Base-by-base conservation (phyloP, 1,140 invertebrate species). In the Drosophila punjabiensis region DNA sequence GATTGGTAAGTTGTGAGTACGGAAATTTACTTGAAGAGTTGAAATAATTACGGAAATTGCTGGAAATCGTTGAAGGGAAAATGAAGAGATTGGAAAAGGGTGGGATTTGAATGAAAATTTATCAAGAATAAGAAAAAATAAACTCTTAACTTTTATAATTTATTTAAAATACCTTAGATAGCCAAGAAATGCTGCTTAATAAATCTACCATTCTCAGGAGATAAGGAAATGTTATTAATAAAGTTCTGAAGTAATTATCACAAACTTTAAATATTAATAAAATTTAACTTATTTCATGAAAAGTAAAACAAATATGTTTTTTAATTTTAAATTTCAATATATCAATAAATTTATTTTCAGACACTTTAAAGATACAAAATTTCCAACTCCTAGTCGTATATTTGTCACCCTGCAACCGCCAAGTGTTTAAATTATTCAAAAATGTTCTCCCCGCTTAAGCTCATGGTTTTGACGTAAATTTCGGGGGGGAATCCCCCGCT, bases 401-500 rank as follows among this genome's bases (percentile, higher is more conserved):
- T 68, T 68, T 68, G 45, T 50, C 66, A 65, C 33, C 66, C 24
- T n/a, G 2, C 10, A 65, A 14, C 66, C 61, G 14, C 28, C 33
- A 47, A 71, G 68, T 37, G 65, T 37, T 48, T 45, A 53, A 75
- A 74, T 62, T 53, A 75, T 74, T 74, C 71, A 45, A 45, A 74
- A 62, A 62, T 53, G 6, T 24, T 30, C 30, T 4, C 13, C 8
- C n/a, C 39, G 9, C 10, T 6, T 16, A 7, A 73, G 33, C 35
- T 33, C 35, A 14, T 63, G 68, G 45, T 48, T 56, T 70, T 84
- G 62, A 67, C 64, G 61, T 60, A 64, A 32, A 45, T 48, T 65
- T 61, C 14, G 32, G 69, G 47, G 32, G 69, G 47, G 24, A 16
- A 18, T 33, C 24, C 20, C 45, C 43, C 30, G 10, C 13, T 14